phyloP scores from a whole-genome alignment of 2,888 invertebrate species.

The Stenodera caucasica region DNA sequence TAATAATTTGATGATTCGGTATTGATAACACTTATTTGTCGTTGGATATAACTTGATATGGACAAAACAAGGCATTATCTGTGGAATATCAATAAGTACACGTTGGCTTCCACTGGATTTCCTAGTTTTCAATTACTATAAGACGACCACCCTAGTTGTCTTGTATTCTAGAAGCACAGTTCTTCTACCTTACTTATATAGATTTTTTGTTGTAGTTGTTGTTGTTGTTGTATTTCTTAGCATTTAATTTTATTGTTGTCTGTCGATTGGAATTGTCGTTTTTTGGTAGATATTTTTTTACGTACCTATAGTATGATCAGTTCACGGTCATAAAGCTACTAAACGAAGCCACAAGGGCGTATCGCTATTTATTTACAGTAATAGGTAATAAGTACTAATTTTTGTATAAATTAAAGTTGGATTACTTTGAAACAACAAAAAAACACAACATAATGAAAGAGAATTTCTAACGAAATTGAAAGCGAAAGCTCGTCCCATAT shows the following conservation, averaged over 20 bases:
- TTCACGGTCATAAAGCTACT: slow-evolving; percentile 1
- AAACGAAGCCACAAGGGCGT: slow-evolving; percentile 4
- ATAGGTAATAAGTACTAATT: neutral
- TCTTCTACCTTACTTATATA: neutral
- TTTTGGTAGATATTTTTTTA: neutral
- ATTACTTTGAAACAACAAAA: too few species aligned
- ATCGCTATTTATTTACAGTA: neutral
- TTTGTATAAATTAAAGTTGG: slow-evolving; percentile 13
- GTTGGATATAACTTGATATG: slow-evolving; percentile 25
- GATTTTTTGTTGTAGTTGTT: neutral
- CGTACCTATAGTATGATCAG: neutral
- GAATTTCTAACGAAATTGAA: slow-evolving; percentile 9
- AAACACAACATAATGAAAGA: too few species aligned
- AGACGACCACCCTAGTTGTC: slow-evolving; percentile 24
- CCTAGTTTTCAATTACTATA: slow-evolving; percentile 26
- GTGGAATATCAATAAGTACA: slow-evolving; percentile 30
- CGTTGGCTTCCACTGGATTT: slow-evolving; percentile 23
- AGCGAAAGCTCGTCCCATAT: slow-evolving; percentile 24
- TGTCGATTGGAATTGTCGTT: neutral
- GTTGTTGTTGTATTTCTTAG: neutral
- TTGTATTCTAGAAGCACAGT: slow-evolving; percentile 16
- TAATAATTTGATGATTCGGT: too few species aligned
- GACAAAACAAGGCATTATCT: slow-evolving; percentile 28
- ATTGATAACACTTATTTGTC: slow-evolving; percentile 29
- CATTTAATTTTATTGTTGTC: slow-evolving; percentile 2